A percentile compares a stretch with the other conserved stretches of the same genome.
phyloP scores from a whole-genome alignment of 2,113 vertebrate species.

The Lichenostomus cassidix region DNA sequence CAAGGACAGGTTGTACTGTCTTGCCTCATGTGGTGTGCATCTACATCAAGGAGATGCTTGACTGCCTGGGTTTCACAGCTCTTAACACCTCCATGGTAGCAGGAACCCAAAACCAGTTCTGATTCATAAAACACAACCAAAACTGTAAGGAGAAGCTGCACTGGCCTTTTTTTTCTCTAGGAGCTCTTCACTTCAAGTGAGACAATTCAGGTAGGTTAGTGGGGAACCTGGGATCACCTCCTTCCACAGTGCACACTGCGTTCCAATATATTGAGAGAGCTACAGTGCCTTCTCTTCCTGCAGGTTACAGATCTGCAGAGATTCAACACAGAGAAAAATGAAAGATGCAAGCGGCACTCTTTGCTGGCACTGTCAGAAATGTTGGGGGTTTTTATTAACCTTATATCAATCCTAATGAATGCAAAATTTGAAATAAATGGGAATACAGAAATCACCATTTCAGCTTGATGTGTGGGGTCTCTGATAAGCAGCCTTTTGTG shows the following conservation, averaged over 20 bases:
- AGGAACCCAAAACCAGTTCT: not conserved
- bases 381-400: not conserved
- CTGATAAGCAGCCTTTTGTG: not conserved
- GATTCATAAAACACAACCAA: not conserved
- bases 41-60: not conserved
- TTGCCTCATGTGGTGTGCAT: not conserved
- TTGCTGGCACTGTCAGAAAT: not conserved
- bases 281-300: not conserved
- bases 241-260: not conserved
- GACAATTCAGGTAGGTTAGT: not conserved
- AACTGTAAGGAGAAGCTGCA: not conserved
- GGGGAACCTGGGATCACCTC: not conserved
- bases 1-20: not conserved
- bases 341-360: not conserved
- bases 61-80: not conserved
- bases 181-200: not conserved
- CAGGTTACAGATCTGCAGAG: not conserved
- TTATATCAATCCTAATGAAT: not conserved
- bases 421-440: not conserved
- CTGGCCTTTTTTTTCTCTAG: not conserved
- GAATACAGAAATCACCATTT: not conserved
- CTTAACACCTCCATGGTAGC: not conserved
- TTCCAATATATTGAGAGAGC: not conserved
- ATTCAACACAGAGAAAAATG: not conserved
- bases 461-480: not conserved